Percentiles rank a stretch among this genome's conserved stretches.
phyloP scores from a whole-genome alignment of 2,113 vertebrate genomes.

The Sula dactylatra region DNA sequence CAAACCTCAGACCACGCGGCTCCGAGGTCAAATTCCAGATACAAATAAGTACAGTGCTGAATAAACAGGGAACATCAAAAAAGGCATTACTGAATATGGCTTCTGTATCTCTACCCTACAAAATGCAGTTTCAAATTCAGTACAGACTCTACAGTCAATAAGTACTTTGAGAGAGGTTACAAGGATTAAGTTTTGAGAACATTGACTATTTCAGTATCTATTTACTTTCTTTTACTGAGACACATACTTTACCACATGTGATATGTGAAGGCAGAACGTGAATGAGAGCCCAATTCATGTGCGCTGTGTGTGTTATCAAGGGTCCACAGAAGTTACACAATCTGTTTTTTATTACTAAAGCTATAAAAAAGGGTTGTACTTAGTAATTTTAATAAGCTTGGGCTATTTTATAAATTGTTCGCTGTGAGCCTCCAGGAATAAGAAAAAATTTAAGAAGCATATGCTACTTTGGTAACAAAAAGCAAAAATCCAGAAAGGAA shows the following conservation, averaged over 20 bases:
- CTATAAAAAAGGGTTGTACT: neutral
- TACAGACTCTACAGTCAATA: slow-evolving; percentile 1
- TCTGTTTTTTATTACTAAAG: neutral
- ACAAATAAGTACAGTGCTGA: slow-evolving; percentile 42
- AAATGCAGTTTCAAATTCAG: neutral
- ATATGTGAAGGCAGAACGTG: neutral
- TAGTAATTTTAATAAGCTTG: neutral
- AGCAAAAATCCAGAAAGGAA: neutral
- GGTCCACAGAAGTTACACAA: neutral
- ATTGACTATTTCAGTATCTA: slow-evolving; percentile 5
- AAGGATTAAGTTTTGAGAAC: neutral
- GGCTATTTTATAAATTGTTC: neutral
- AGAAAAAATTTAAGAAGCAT: neutral
- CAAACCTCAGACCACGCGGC: slow-evolving; percentile 69
- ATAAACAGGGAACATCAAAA: slow-evolving; percentile 76
- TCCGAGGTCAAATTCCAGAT: slow-evolving; percentile 70
- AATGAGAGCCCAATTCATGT: neutral
- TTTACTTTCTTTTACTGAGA: neutral
- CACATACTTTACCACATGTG: neutral
- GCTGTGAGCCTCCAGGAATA: neutral
- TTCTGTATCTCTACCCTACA: slow-evolving; percentile 62
- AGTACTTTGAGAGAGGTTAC: slow-evolving; percentile 32
- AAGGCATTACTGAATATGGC: slow-evolving; percentile 76
- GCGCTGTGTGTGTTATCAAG: neutral
- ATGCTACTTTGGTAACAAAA: neutral